Conservation (phyloP, 2,888 invertebrate species). For the Adelognathus sp. region DNA sequence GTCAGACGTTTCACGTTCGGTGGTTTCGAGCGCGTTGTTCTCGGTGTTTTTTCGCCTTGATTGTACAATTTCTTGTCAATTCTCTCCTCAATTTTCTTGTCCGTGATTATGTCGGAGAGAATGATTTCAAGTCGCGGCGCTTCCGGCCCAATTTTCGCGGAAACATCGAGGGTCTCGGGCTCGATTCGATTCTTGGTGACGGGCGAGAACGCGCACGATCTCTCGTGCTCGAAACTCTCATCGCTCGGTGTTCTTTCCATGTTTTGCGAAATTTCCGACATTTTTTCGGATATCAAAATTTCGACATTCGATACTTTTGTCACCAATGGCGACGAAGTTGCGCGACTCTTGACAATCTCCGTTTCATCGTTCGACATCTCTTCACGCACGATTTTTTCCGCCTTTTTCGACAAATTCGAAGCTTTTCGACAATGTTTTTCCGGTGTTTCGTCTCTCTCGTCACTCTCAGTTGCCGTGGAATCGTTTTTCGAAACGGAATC, state of each 20-base stretch:
- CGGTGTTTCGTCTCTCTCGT: too few relatives aligned
- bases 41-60: neutral
- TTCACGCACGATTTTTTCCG: too few relatives aligned
- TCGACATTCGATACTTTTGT: conserved; percentile 46
- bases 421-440: too few relatives aligned
- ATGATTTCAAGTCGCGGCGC: conserved; percentile 14
- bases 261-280: conserved; percentile 49
- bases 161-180: neutral
- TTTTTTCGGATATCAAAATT: conserved; percentile 53
- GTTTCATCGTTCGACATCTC: neutral
- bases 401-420: too few relatives aligned
- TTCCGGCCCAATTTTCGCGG: neutral
- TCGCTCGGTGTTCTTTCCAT: conserved; percentile 54
- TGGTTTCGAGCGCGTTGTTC: conserved; percentile 23
- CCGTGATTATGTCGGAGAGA: conserved; percentile 11
- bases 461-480: too few relatives aligned
- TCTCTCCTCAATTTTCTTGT: neutral
- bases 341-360: too few relatives aligned
- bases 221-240: conserved; percentile 56
- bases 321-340: neutral
- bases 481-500: too few relatives aligned
- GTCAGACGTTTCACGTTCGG: conserved; percentile 40
- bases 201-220: conserved; percentile 49
- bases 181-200: conserved; percentile 31
- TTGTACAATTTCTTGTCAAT: too few relatives aligned